These are phyloP conservation scores for Amphipoea lucens DNA, from an alignment of 2,888 invertebrate species.

Conservation along the genomic window DNA sequence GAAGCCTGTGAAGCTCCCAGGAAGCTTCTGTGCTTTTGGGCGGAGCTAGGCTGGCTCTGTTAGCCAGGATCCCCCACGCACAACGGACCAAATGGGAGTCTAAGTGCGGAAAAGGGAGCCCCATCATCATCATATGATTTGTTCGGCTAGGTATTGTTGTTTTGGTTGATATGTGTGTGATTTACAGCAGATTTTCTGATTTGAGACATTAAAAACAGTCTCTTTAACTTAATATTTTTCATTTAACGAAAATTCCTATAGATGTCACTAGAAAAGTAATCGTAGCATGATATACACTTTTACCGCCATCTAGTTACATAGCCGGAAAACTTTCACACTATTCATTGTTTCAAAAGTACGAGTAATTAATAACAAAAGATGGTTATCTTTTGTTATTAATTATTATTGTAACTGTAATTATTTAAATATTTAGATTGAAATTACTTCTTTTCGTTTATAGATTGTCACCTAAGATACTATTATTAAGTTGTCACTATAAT, in stretches of 20 bases:
- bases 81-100: too few relatives aligned
- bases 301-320: slow-evolving; percentile 25
- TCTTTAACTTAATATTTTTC: neutral
- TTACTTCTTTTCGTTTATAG: neutral
- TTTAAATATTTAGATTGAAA: slow-evolving; percentile 1
- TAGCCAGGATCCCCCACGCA: too few relatives aligned
- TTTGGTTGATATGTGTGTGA: neutral
- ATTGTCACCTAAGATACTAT: slow-evolving; percentile 8
- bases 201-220: neutral
- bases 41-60: too few relatives aligned
- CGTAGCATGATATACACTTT: neutral
- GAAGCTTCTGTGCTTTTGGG: too few relatives aligned
- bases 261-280: neutral
- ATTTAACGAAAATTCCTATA: neutral
- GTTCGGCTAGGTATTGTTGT: neutral
- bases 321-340: neutral
- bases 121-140: neutral
- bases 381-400: neutral
- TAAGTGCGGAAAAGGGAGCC: too few relatives aligned
- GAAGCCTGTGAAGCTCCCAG: too few relatives aligned
- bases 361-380: too few relatives aligned
- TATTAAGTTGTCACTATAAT: slow-evolving; percentile 6
- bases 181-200: neutral
- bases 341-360: neutral
- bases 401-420: neutral